These are phyloP conservation scores for Eonycteris spelaea DNA, from an alignment of 2,113 vertebrate species.

Conservation along the genomic window DNA sequence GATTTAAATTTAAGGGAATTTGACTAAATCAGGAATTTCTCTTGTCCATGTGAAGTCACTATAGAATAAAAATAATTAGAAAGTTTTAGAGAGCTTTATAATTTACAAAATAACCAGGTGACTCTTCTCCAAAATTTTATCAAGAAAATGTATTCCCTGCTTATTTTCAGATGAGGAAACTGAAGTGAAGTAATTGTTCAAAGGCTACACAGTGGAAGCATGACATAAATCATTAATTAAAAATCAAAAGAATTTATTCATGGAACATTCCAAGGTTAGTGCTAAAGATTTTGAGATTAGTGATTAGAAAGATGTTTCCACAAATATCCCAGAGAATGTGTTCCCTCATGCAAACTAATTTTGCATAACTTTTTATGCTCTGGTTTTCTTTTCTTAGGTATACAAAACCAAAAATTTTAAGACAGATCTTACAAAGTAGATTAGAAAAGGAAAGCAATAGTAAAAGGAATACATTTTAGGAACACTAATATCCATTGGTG, in stretches of 20 bases:
- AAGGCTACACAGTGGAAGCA: background rate
- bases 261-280: slow-evolving; percentile 8
- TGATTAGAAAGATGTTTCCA: slow-evolving; percentile 26
- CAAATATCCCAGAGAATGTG: background rate
- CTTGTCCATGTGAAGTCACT: background rate
- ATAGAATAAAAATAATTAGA: slow-evolving; percentile 2
- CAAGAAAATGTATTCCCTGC: background rate
- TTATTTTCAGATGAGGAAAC: slow-evolving; percentile 14
- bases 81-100: slow-evolving; percentile 17
- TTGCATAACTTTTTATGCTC: background rate
- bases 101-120: background rate
- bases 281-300: slow-evolving; percentile 32
- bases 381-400: slow-evolving; percentile 18
- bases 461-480: background rate
- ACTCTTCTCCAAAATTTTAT: background rate
- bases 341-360: background rate
- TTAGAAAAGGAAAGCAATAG: background rate
- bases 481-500: background rate
- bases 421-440: background rate
- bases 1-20: background rate
- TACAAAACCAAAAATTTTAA: background rate
- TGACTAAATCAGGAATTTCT: background rate
- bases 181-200: background rate
- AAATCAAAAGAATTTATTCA: slow-evolving; percentile 27
- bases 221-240: slow-evolving; percentile 38